A percentile compares a stretch with the other conserved stretches of the same genome.
Conservation (phyloP, 1,140 invertebrate genomes). For the Papilio glaucus region DNA sequence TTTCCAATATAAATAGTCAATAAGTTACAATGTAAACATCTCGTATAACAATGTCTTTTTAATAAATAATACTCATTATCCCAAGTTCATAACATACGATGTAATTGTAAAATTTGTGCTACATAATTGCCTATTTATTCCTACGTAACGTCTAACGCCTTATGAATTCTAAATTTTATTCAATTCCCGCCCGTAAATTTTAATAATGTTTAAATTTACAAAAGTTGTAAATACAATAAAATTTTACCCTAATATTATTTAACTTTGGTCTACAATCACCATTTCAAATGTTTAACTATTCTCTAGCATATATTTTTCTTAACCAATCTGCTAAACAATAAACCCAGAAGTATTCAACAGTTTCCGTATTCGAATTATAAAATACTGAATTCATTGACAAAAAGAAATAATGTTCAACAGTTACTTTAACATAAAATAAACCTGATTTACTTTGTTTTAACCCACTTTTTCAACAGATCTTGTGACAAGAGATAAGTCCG, state of each 20-base stretch:
- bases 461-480: no score
- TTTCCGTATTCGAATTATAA: not conserved
- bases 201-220: not conserved
- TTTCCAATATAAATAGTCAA: conserved; percentile 49
- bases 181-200: not conserved
- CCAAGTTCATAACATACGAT: not conserved
- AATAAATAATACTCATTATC: conserved; percentile 19
- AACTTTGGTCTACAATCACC: conserved; percentile 18
- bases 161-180: not conserved
- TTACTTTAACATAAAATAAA: no score
- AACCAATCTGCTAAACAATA: not conserved
- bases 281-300: not conserved
- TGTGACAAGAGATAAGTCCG: not conserved
- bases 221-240: not conserved
- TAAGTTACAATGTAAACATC: conserved; percentile 13
- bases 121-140: not conserved
- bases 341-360: not conserved
- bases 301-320: not conserved
- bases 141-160: not conserved
- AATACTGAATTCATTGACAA: not conserved
- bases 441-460: no score
- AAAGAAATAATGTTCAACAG: no score
- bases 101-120: conserved; percentile 24
- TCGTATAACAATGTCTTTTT: conserved; percentile 17
- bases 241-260: conserved; percentile 3